These are phyloP conservation scores for Spicauda simplicius DNA, from an alignment of 2,888 invertebrate species.

Conservation along the genomic window DNA sequence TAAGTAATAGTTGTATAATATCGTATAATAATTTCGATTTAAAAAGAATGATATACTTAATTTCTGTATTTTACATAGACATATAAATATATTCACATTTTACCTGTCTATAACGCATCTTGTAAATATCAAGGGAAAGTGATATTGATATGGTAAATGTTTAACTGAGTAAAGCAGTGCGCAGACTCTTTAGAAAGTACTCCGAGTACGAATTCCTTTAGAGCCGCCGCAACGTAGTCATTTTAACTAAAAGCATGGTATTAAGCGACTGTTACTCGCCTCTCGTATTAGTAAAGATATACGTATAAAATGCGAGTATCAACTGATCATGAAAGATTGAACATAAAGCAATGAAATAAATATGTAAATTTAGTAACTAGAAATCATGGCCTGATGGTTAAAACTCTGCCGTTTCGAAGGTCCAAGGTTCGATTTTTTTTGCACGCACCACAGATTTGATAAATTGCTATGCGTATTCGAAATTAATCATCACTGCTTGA, in stretches of 20 bases:
- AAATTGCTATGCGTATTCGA: no score
- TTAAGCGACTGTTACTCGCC: not conserved
- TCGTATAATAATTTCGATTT: no score
- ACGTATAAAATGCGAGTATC: not conserved
- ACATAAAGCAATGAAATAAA: no score
- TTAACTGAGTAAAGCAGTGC: constrained; percentile 41
- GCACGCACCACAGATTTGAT: no score
- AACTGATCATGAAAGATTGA: not conserved
- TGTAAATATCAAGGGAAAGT: constrained; percentile 60
- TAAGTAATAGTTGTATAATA: no score
- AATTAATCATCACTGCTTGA: no score
- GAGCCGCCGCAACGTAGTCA: constrained; percentile 19
- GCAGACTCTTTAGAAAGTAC: constrained; percentile 45
- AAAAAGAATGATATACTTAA: no score
- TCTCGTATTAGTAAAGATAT: not conserved
- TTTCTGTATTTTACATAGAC: no score
- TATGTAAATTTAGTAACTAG: no score
- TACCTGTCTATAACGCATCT: constrained; percentile 53
- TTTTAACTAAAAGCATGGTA: constrained; percentile 22
- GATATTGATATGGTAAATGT: constrained; percentile 71
- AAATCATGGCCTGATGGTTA: no score
- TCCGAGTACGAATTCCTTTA: constrained; percentile 43
- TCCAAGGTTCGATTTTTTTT: no score
- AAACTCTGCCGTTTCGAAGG: no score
- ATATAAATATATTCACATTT: constrained; percentile 3